Conservation (phyloP, 2,797 vertebrate species). For the Crax fasciolata region DNA sequence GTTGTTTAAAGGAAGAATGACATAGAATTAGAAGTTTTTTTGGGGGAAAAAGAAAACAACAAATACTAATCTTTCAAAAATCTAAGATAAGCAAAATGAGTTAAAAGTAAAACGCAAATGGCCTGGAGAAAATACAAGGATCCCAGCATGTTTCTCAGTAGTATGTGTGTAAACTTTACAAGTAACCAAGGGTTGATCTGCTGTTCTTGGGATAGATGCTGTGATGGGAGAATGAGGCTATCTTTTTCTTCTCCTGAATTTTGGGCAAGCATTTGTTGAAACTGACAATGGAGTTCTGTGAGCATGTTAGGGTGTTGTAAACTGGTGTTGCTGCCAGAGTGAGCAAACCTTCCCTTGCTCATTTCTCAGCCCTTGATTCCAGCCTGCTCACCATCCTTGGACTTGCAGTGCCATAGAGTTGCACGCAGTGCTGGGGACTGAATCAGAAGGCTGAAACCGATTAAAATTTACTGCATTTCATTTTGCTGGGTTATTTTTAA, state of each 20-base stretch:
- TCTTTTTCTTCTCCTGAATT: background rate
- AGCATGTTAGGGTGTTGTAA: fast-evolving
- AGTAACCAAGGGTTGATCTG: fast-evolving
- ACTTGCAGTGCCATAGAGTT: background rate
- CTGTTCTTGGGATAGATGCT: background rate
- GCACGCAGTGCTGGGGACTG: fast-evolving
- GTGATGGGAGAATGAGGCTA: background rate
- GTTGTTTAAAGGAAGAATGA: background rate
- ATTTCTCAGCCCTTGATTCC: background rate
- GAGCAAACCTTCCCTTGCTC: background rate
- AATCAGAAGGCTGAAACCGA: background rate
- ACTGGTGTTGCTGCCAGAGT: background rate
- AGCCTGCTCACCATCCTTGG: fast-evolving
- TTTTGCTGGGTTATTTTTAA: background rate
- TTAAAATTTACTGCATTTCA: background rate
- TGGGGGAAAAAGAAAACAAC: background rate
- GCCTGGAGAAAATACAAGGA: background rate
- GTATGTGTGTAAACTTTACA: background rate
- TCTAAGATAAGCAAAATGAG: background rate
- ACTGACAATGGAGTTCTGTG: fast-evolving
- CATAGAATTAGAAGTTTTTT: background rate
- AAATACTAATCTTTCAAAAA: background rate
- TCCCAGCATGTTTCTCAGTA: background rate
- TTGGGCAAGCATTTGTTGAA: background rate
- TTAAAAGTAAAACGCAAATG: background rate